These are phyloP conservation scores for Scopus umbretta DNA, from an alignment of 2,113 vertebrate genomes.

Conservation along the genomic window DNA sequence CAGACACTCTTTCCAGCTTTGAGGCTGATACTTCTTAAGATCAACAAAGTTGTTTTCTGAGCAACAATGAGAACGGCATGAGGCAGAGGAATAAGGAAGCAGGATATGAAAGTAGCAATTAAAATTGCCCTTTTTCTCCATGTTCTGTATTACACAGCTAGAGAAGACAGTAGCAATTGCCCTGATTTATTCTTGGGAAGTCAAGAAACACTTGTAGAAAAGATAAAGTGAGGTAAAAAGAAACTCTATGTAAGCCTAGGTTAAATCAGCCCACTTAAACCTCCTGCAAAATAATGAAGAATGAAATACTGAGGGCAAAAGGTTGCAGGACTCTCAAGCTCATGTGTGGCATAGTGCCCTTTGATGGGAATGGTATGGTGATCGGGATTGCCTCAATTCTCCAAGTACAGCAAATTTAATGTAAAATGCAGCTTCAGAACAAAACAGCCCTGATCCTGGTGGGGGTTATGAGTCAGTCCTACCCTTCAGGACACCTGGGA, in stretches of 20 bases:
- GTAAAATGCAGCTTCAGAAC: background rate
- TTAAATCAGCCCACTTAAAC: background rate
- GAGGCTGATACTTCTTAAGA: background rate
- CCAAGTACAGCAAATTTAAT: background rate
- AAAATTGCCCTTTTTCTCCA: background rate
- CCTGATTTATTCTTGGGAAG: background rate
- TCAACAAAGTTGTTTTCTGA: background rate
- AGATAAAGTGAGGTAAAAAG: background rate
- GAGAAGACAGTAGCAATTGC: background rate
- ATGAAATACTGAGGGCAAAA: background rate
- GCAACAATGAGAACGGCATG: background rate
- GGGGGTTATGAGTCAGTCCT: background rate
- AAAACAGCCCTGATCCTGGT: background rate
- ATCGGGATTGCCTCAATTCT: background rate
- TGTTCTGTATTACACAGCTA: background rate
- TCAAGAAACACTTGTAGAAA: background rate
- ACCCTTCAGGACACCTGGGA: background rate
- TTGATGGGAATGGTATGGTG: background rate
- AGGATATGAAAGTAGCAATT: background rate
- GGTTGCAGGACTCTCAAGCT: background rate
- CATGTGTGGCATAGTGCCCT: background rate
- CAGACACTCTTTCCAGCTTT: background rate
- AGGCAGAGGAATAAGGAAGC: background rate
- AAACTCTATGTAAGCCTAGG: background rate
- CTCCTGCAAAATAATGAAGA: background rate